Evolutionary conservation across 2,888 invertebrate species (phyloP).

Genomic region (Pterobdella sp.): DNA sequence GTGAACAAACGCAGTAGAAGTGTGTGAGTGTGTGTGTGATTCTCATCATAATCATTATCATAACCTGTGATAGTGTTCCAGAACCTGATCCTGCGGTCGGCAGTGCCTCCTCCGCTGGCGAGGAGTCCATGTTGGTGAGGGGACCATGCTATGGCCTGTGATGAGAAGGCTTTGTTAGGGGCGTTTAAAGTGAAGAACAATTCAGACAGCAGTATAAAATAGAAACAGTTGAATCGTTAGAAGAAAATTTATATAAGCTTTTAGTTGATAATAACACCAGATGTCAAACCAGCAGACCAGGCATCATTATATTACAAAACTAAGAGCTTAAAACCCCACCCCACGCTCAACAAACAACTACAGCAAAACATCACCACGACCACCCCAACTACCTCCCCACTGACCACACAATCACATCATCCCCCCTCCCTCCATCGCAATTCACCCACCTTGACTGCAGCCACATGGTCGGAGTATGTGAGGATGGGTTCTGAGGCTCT

Average conservation of each 20-base stretch:
- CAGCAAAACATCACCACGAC: neutral
- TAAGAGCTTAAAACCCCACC: no score
- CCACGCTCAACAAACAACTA: no score
- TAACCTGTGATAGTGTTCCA: constrained; percentile 58
- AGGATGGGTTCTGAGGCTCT: constrained; percentile 53
- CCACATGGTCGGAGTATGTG: constrained; percentile 54
- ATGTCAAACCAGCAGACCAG: no score
- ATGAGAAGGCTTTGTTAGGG: no score
- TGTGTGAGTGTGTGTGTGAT: constrained; percentile 87
- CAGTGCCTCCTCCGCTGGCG: constrained; percentile 92
- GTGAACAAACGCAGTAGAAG: constrained; percentile 85
- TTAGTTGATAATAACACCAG: no score
- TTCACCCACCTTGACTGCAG: constrained; percentile 49
- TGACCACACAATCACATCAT: neutral
- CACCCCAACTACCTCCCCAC: neutral
- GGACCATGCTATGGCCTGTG: constrained; percentile 80
- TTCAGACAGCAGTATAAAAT: no score
- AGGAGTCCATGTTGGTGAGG: constrained; percentile 84
- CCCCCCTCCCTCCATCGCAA: neutral
- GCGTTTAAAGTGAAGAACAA: no score
- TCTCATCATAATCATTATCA: constrained; percentile 69
- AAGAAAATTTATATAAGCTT: no score
- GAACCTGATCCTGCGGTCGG: constrained; percentile 67
- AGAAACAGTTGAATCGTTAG: no score
- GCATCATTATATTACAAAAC: no score